Evolutionary conservation across 53 echinoderm and acorn worm genomes (phyloP).

Genomic region (Glandiceps talaboti): DNA sequence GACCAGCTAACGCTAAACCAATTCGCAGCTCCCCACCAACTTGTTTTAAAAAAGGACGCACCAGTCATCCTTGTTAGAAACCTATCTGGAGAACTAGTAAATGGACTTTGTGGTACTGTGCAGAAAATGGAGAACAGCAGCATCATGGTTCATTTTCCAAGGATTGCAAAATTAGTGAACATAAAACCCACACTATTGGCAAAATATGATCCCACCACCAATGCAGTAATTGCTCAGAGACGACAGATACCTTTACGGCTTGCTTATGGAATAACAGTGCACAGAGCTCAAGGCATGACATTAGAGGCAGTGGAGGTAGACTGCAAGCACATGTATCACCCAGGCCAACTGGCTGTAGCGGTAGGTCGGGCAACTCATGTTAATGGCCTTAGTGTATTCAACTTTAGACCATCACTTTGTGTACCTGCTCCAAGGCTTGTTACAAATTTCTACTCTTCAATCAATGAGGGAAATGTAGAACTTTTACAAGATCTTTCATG

Average conservation of each 20-base stretch:
- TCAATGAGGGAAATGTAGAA: not conserved
- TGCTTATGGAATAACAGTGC: not conserved
- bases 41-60: not conserved
- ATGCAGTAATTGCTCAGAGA: not conserved
- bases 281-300: not conserved
- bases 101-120: not conserved
- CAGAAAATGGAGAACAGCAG: not conserved
- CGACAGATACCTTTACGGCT: not conserved
- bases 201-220: not conserved
- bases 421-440: not conserved
- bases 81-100: not conserved
- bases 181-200: not conserved
- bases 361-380: not conserved
- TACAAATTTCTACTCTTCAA: not conserved
- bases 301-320: not conserved
- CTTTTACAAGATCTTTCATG: not conserved
- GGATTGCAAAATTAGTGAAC: not conserved
- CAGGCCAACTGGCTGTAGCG: not conserved
- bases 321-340: not conserved
- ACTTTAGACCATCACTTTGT: not conserved
- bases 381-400: not conserved
- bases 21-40: not conserved
- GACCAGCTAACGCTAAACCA: not conserved
- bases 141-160: not conserved
- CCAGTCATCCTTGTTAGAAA: not conserved